Base-by-base conservation (phyloP, 2,888 invertebrate species). In the Eupithecia subfuscata region DNA sequence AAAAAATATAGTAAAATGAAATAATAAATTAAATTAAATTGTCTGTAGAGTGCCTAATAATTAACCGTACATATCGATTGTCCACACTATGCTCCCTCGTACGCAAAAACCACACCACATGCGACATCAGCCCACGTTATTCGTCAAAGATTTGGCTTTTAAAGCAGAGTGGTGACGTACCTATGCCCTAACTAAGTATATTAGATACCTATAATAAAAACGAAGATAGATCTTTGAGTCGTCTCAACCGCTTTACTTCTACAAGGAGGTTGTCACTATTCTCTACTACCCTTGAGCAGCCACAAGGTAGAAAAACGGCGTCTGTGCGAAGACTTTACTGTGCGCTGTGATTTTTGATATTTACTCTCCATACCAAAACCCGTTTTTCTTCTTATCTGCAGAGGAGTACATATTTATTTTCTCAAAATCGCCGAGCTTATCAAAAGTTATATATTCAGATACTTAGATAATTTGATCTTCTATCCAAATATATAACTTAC, bases 11-110 rank as follows among this genome's bases (percentile, higher is more conserved):
- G 1, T 30, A 30, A 30, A 30, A 30, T 2, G 30, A 2, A 30
- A 30, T 30, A 30, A 30, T 2, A 30, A 30, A 3, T 30, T 2
- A 30, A 30, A 30, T 30, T 30, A 30, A 30, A 30, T 30, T 30
- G 30, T 30, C 30, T 2, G 30, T 30, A 30, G 30, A n/a, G 67
- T 68, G 22, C 56, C n/a, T 60, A 75, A n/a, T 60, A 75, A n/a
- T 22, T 73, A 68, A 67, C 34, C 14, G 37, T 43, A 68, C 65
- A 73, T n/a, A n/a, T 77, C 72, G 77, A 67, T 73, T 77, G 68
- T 64, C 64, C 70, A 75, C 70, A 69, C 77, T 34, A 48, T n/a
- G 56, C 70, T 37, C 71, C 48, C 56, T 40, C 37, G 56, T 70
- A n/a, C 18, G 40, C 65, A 16, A 30, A 34, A 12, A 11, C 5